Percentiles rank a stretch among this genome's conserved stretches.
phyloP scores from a whole-genome alignment of 2,888 invertebrate genomes.

The Drosophila neoperkinsi region DNA sequence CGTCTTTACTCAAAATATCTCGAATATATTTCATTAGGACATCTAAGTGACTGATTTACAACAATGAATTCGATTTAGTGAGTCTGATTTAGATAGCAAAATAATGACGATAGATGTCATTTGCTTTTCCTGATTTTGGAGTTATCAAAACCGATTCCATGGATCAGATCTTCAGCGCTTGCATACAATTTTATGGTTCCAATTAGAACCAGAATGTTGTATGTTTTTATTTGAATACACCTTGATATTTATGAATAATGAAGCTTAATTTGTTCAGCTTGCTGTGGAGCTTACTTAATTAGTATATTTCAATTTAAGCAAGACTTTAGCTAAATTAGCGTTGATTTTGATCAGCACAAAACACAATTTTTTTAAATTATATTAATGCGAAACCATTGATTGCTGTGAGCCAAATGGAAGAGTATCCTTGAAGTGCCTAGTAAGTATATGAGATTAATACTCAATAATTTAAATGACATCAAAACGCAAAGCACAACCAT shows the following conservation, averaged over 20 bases:
- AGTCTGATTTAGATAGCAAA: not conserved
- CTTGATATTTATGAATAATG: not conserved
- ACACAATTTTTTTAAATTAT: not conserved
- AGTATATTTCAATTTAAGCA: not conserved
- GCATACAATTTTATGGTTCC: not conserved
- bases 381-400: constrained; percentile 8
- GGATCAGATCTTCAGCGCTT: not conserved
- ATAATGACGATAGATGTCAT: too few relatives aligned
- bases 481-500: constrained; percentile 39
- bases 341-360: not conserved
- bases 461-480: constrained; percentile 46
- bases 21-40: not conserved
- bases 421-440: constrained; percentile 2
- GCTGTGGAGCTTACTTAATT: not conserved
- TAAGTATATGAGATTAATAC: constrained; percentile 23
- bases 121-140: too few relatives aligned
- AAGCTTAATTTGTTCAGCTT: not conserved
- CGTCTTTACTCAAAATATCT: not conserved
- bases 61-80: not conserved
- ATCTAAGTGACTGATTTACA: not conserved
- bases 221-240: not conserved
- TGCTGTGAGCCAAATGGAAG: constrained; percentile 15
- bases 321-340: too few relatives aligned
- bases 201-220: not conserved
- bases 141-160: too few relatives aligned